These are phyloP conservation scores for Parnassius apollo DNA, from an alignment of 2,888 invertebrate species.

Conservation along the genomic window DNA sequence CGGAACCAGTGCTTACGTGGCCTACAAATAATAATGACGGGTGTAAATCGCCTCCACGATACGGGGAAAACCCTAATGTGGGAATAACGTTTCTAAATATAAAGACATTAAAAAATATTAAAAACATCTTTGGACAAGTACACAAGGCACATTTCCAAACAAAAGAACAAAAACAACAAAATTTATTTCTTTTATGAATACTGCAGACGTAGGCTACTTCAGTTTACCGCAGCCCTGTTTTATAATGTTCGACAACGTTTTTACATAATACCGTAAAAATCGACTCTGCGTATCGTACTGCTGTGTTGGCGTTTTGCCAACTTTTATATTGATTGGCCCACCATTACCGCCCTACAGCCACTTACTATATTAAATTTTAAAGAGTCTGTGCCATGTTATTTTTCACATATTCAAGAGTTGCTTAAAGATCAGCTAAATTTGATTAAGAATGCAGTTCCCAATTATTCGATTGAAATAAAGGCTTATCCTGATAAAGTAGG, in stretches of 20 bases:
- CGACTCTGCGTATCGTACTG: slow-evolving; percentile 17
- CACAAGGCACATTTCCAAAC: background rate
- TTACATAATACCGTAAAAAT: slow-evolving; percentile 22
- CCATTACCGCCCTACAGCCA: slow-evolving; percentile 5
- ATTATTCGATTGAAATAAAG: no score
- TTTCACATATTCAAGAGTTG: background rate
- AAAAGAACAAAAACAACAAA: background rate
- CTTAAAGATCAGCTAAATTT: no score
- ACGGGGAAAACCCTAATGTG: no score
- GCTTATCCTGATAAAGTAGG: no score
- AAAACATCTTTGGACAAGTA: no score
- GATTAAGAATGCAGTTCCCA: no score
- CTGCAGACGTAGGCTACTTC: slow-evolving; percentile 4
- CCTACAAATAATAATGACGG: no score
- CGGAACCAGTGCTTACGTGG: no score
- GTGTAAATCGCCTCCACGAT: no score
- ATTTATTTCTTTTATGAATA: background rate
- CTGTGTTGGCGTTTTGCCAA: slow-evolving; percentile 28
- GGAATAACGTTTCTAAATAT: no score
- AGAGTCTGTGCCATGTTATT: background rate
- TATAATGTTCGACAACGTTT: slow-evolving; percentile 15
- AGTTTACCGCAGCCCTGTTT: slow-evolving; percentile 16
- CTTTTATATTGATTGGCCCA: slow-evolving; percentile 28
- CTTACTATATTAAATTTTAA: slow-evolving; percentile 7
- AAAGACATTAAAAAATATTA: no score